Conservation (phyloP, 2,797 vertebrate genomes). For the Sus cebifrons region DNA sequence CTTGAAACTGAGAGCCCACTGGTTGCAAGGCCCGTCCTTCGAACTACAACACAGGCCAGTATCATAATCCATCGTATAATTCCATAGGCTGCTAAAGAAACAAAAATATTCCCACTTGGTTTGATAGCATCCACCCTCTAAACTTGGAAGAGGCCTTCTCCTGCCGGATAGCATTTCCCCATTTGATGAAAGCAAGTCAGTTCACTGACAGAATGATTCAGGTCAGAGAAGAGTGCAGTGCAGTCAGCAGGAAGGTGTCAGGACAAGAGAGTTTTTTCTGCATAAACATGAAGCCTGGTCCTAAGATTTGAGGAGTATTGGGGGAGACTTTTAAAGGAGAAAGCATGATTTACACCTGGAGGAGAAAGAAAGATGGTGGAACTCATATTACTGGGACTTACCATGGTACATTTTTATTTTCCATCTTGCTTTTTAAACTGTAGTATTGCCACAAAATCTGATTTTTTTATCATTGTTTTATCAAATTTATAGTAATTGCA, state of each 20-base stretch:
- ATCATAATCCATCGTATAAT: not conserved
- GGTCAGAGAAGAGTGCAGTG: not conserved
- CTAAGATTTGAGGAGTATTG: not conserved
- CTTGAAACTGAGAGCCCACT: not conserved
- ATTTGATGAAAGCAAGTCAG: not conserved
- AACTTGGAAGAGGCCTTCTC: not conserved
- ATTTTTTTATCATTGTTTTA: not conserved
- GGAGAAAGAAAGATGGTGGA: not conserved
- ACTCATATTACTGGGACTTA: not conserved
- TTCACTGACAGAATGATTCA: not conserved
- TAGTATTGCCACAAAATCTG: not conserved
- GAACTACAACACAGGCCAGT: not conserved
- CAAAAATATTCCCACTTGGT: not conserved
- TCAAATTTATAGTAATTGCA: not conserved
- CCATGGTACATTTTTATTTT: not conserved
- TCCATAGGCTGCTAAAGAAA: not conserved
- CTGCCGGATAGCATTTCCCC: not conserved
- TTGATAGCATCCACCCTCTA: not conserved
- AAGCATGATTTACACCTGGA: not conserved
- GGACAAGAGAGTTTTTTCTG: not conserved
- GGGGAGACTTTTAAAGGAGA: not conserved
- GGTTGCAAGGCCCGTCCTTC: not conserved
- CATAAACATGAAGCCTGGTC: not conserved
- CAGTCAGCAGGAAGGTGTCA: not conserved
- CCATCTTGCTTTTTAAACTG: conserved; percentile 57